Conservation (phyloP, 2,797 vertebrate species). For the Cirrhinus mrigala region DNA sequence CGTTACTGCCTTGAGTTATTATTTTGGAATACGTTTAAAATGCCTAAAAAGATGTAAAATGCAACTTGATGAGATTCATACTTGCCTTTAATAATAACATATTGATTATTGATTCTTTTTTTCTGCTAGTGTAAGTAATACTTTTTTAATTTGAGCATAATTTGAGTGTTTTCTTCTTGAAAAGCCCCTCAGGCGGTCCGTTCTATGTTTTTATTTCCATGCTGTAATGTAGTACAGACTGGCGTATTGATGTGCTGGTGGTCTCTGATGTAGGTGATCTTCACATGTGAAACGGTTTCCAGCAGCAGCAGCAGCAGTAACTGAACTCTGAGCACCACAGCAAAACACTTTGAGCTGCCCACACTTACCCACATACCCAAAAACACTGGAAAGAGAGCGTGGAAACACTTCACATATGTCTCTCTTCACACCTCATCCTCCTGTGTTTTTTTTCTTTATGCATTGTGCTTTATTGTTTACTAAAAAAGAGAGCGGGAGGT, state of each 20-base stretch:
- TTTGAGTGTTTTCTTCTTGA: conserved; percentile 6
- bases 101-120: too few relatives aligned
- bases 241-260: conserved; percentile 63
- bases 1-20: too few relatives aligned
- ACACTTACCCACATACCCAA: conserved; percentile 39
- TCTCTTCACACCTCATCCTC: background rate
- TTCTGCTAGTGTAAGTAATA: too few relatives aligned
- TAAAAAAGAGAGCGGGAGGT: background rate
- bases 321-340: background rate
- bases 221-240: conserved; percentile 25
- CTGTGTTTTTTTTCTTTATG: background rate
- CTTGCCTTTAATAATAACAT: too few relatives aligned
- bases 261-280: conserved; percentile 62
- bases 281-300: conserved; percentile 38
- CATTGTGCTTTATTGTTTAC: background rate
- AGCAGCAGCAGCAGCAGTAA: conserved; percentile 9
- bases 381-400: conserved; percentile 47
- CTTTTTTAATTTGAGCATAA: too few relatives aligned
- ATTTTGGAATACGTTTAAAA: too few relatives aligned
- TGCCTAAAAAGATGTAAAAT: too few relatives aligned
- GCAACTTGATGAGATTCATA: too few relatives aligned
- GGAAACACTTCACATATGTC: conserved; percentile 44
- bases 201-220: conserved; percentile 68
- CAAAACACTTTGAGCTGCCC: conserved; percentile 12
- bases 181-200: background rate